A percentile compares a stretch with the other conserved stretches of the same genome.
These are phyloP conservation scores for Ectemnius lituratus DNA, from an alignment of 2,888 invertebrate genomes.

Conservation along the genomic window DNA sequence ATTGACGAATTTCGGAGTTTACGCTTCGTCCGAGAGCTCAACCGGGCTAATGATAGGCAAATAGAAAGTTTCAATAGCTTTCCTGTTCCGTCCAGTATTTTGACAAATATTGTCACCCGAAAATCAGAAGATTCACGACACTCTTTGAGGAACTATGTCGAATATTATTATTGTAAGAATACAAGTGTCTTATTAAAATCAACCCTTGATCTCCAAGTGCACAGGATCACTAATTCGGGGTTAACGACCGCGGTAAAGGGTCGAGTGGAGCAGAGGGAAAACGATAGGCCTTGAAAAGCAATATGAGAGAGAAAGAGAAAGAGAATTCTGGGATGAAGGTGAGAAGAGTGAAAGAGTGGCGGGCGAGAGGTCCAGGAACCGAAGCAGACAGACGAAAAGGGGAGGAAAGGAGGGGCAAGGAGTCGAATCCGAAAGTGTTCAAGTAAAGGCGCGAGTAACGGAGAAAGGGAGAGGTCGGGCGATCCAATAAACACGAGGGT, in stretches of 20 bases:
- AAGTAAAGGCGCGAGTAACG: conserved; percentile 28
- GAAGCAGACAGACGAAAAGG: conserved; percentile 5
- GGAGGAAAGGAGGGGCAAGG: conserved; percentile 18
- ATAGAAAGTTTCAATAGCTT: no score
- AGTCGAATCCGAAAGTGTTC: conserved; percentile 16
- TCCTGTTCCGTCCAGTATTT: no score
- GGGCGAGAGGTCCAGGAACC: conserved; percentile 9
- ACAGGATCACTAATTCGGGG: conserved; percentile 56
- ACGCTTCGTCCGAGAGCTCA: background rate
- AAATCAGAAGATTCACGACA: background rate
- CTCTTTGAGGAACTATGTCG: background rate
- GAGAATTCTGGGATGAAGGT: conserved; percentile 23
- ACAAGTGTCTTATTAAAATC: conserved; percentile 24
- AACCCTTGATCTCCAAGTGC: conserved; percentile 46
- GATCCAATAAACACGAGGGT: conserved; percentile 75
- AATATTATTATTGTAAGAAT: background rate
- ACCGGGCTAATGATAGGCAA: no score
- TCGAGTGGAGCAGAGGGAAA: background rate
- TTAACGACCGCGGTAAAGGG: conserved; percentile 62
- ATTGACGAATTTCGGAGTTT: background rate
- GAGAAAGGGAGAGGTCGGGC: conserved; percentile 46
- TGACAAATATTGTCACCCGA: background rate
- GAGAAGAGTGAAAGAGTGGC: conserved; percentile 23
- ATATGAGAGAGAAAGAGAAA: conserved; percentile 22
- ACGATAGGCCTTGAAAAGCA: background rate